Base-by-base conservation (phyloP, 92 coral and sea anemone species). In the Anthopleura xanthogrammica region DNA sequence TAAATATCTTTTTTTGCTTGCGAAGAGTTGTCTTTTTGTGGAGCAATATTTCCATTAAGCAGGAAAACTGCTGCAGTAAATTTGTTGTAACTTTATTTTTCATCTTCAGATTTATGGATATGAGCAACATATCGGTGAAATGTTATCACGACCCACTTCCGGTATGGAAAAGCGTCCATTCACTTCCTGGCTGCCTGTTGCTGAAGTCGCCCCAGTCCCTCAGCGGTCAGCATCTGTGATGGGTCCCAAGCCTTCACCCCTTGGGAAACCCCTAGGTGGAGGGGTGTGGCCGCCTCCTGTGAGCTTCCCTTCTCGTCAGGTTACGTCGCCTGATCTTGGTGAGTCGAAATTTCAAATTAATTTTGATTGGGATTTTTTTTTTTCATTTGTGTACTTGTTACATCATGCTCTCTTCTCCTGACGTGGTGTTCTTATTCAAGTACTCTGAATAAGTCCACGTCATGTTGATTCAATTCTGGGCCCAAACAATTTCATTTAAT, bases 211-310 rank as follows among this genome's bases (percentile, higher is more conserved):
- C 50, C 82, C 91, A 41, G 87, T 90, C 19, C 85, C 94, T 52
- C 94, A 85, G 65, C 78, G 89, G 52, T 84, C 93, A 36, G 81
- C 92, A 40, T 83, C 93, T 14, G 87, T 88, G 79, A 80, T 83
- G 85, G 83, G 84, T 74, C 68, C 82, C 83, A 87, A 88, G 78
- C 76, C 85, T 76, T 80, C 89, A 20, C 74, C 85, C 12, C 62
- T 77, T 66, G 87, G 81, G 41, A 83, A 77, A 64, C 97, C 90
- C 41, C 29, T 76, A 3, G 90, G 92, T 66, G 97, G 94, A 12
- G 92, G 91, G 17, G 78, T 86, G 22, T 91, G 97, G 97, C 96
- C 96, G 6, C 94, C 97, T 13, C 81, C 91, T 55, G 91, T 90
- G 14, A 22, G 79, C 55, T 92, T 89, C 29, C 92, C 91, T 19